Evolutionary conservation across 2,888 invertebrate genomes (phyloP).

Genomic region (Xestia sexstrigata): DNA sequence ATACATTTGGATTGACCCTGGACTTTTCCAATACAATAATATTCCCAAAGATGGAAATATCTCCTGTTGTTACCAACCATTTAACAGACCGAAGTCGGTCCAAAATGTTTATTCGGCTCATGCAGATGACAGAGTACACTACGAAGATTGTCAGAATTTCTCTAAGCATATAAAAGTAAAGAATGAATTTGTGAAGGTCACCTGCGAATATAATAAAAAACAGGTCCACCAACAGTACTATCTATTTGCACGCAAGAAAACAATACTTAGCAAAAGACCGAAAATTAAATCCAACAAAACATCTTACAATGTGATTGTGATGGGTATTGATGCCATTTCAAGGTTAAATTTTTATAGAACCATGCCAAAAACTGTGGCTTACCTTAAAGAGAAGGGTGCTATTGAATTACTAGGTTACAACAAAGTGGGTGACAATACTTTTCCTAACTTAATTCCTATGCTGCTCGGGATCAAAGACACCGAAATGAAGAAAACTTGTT

Average conservation of each 20-base stretch:
- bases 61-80: constrained; percentile 92
- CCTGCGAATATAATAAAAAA: constrained; percentile 88
- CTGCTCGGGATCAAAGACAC: constrained; percentile 93
- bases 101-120: constrained; percentile 84
- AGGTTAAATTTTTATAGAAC: constrained; percentile 96
- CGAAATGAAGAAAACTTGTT: constrained; percentile 92
- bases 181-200: constrained; percentile 93
- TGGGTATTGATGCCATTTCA: constrained; percentile 97
- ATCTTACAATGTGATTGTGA: constrained; percentile 93
- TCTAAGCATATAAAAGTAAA: constrained; percentile 81
- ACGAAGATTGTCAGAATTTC: constrained; percentile 88
- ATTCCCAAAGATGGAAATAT: constrained; percentile 83
- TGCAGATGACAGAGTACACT: constrained; percentile 87
- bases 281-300: constrained; percentile 68
- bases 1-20: constrained; percentile 89
- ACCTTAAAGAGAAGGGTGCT: constrained; percentile 91
- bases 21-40: constrained; percentile 87
- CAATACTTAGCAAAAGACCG: constrained; percentile 59
- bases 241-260: constrained; percentile 90
- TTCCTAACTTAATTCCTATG: constrained; percentile 96
- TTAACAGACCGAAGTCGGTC: constrained; percentile 89
- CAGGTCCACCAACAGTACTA: constrained; percentile 93
- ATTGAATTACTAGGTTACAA: constrained; percentile 97
- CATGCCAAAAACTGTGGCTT: constrained; percentile 93
- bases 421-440: constrained; percentile 98